Evolutionary conservation across 1,140 invertebrate genomes (phyloP).

Genomic region (Micrasema longulum): DNA sequence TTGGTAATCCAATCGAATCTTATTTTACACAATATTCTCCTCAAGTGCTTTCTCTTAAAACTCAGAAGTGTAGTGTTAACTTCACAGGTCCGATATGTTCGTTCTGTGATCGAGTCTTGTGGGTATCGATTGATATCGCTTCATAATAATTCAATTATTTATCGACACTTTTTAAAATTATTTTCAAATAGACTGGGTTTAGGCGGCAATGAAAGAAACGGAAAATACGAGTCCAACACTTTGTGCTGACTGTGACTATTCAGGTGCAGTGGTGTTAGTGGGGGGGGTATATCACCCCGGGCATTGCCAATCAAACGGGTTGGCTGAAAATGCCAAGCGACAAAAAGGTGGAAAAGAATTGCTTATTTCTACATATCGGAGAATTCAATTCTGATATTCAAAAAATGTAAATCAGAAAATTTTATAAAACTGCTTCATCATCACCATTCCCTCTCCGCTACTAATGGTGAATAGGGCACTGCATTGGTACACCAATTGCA

Average conservation of each 20-base stretch:
- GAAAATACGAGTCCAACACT: slow-evolving; percentile 11
- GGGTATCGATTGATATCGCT: background rate
- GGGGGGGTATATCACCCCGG: background rate
- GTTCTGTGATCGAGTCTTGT: background rate
- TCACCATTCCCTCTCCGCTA: no score
- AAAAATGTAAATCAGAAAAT: no score
- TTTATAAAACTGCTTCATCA: no score
- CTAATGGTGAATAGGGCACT: no score
- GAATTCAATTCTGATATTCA: no score
- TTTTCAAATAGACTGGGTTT: background rate
- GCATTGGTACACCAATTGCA: no score
- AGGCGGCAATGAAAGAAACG: background rate
- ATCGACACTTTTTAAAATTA: background rate
- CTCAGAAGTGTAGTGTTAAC: background rate
- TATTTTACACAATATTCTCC: background rate
- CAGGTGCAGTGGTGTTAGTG: slow-evolving; percentile 2
- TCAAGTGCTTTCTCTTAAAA: background rate
- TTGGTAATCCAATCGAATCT: background rate
- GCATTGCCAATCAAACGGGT: slow-evolving; percentile 22
- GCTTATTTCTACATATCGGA: no score
- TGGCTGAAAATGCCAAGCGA: slow-evolving; percentile 14
- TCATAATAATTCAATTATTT: background rate
- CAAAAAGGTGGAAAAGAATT: no score
- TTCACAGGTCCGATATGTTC: background rate
- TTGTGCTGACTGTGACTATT: slow-evolving; percentile 28